Evolutionary conservation across 2,888 invertebrate species (phyloP), one percentile per base, ranked within the genome.

Genomic region (Drosophila affinis): DNA sequence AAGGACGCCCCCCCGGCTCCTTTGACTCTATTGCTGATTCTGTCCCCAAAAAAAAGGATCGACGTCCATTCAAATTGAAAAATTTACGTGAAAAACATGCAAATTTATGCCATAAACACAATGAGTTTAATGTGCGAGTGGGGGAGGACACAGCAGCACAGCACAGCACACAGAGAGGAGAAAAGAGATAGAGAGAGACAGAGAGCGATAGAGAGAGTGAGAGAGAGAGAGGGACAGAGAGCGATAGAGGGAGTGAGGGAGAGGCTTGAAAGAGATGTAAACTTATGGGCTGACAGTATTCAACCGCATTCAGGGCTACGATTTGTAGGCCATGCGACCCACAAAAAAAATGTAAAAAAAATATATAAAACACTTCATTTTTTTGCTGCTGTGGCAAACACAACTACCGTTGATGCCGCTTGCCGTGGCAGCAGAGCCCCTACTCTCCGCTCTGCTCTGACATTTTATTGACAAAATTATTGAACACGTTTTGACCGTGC

Each of bases 51-150:
- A 39, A 27, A 69, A 68, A 49, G 67, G 69, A 67, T 68, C 67
- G 67, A 67, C 55, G 83, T 67, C 85, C 77, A 86, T 86, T 88
- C 76, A 87, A 86, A 86, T 86, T 89, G 87, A 85, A 86, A 85
- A 88, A 86, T 88, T 88, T 86, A 86, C 86, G 86, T 86, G 82
- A 27, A 86, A 86, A 86, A 87, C 85, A 89, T 87, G 87, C 80
- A 87, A 87, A 87, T 87, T 87, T 87, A 89, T 88, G 88, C 89
- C 87, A 89, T 87, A 89, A 88, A 89, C 83, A 89, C 89, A 87
- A 87, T 89, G 86, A 87, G 81, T 87, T 87, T 87, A 87, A 88
- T 83, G 86, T 75, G 87, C 63, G 62, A 54, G 64, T 75, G 54
- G 54, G 71, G 75, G 61, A 53, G 49, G 58, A 60, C 24, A 24